phyloP scores from a whole-genome alignment of 2,797 vertebrate species.

The Urocyon cinereoargenteus region DNA sequence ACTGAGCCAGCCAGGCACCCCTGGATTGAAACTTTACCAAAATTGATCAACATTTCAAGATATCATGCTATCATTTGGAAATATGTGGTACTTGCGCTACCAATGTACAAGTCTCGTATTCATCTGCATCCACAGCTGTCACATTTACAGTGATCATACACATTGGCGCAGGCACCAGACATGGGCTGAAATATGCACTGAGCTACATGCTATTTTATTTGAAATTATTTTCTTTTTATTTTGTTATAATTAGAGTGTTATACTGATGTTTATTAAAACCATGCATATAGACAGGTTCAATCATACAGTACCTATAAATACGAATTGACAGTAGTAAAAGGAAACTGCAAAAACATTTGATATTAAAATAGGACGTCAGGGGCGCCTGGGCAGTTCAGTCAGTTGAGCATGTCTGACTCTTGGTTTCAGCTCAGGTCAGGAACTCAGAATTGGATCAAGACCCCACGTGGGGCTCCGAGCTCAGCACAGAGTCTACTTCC shows the following conservation, averaged over 20 bases:
- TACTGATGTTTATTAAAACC: slow-evolving; percentile 25
- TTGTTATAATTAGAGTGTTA: slow-evolving; percentile 6
- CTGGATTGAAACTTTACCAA: slow-evolving; percentile 44
- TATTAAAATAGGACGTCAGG: not conserved
- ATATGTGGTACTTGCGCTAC: not conserved
- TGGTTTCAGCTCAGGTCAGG: not conserved
- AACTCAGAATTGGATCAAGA: not conserved
- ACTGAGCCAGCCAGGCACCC: not conserved
- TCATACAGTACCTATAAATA: slow-evolving; percentile 19
- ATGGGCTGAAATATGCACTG: not conserved
- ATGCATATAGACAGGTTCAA: not conserved
- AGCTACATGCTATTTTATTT: slow-evolving; percentile 8
- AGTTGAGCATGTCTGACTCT: not conserved
- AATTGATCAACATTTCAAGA: slow-evolving; percentile 42
- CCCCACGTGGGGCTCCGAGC: not conserved
- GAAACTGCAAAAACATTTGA: slow-evolving; percentile 9
- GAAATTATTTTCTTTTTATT: slow-evolving; percentile 23
- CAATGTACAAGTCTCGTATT: not conserved
- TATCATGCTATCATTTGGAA: not conserved
- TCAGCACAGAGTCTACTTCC: not conserved
- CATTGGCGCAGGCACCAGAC: not conserved
- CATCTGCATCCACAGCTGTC: not conserved
- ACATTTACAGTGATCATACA: not conserved
- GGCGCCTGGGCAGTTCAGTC: not conserved
- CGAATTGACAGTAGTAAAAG: not conserved